These are phyloP conservation scores for Nestor notabilis DNA, from an alignment of 2,113 vertebrate species.

Conservation along the genomic window DNA sequence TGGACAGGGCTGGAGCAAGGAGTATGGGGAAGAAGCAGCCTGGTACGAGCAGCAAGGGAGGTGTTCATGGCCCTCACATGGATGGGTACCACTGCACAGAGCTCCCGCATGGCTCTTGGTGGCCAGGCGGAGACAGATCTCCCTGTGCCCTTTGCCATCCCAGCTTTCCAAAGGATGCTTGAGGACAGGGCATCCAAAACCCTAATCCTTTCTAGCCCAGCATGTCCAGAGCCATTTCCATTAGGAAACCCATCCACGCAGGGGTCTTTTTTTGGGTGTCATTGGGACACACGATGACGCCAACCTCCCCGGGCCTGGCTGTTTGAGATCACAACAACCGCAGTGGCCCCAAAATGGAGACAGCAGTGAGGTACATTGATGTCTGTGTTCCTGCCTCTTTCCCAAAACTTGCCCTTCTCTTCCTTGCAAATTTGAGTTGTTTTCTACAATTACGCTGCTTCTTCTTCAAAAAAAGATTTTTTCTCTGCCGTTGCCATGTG, in stretches of 20 bases:
- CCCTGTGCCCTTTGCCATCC: background rate
- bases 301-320: background rate
- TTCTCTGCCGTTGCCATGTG: conserved; percentile 51
- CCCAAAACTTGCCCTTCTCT: too few relatives aligned
- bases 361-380: background rate
- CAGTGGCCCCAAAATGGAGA: background rate
- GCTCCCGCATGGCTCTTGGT: rapidly evolving
- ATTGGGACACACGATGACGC: background rate
- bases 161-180: background rate
- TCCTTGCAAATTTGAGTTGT: background rate
- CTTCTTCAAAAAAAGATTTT: background rate
- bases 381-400: background rate
- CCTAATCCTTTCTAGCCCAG: background rate
- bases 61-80: rapidly evolving
- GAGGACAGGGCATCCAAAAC: background rate
- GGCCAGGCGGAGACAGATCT: background rate
- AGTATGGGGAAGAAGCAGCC: background rate
- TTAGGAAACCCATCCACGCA: background rate
- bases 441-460: conserved; percentile 1
- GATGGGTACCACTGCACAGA: background rate
- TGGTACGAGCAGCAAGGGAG: background rate
- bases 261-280: background rate
- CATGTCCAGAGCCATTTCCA: background rate
- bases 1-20: background rate
- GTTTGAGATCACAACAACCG: background rate